These are phyloP conservation scores for Crotophaga sulcirostris DNA, from an alignment of 2,113 vertebrate species.

Conservation along the genomic window DNA sequence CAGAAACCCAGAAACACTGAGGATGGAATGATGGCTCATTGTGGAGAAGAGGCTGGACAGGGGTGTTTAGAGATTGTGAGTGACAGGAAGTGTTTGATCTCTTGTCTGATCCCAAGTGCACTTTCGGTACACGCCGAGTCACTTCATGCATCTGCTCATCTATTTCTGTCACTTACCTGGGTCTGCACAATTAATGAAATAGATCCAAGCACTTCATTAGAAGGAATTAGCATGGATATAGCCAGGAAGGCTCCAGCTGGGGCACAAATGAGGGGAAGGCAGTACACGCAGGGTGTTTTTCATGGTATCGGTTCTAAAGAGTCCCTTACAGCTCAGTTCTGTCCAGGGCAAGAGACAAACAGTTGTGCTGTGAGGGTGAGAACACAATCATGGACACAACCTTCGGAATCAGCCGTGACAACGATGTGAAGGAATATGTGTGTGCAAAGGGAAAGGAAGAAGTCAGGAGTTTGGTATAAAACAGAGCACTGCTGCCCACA, in stretches of 20 bases:
- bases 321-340: not conserved
- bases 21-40: not conserved
- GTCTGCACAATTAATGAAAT: not conserved
- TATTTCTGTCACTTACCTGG: not conserved
- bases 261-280: not conserved
- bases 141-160: not conserved
- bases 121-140: not conserved
- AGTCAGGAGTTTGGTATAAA: not conserved
- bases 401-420: not conserved
- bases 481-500: not conserved
- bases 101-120: not conserved
- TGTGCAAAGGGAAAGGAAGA: not conserved
- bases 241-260: not conserved
- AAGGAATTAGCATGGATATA: not conserved
- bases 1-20: rapidly evolving
- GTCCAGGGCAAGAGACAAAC: not conserved
- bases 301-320: rapidly evolving
- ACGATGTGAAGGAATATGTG: rapidly evolving
- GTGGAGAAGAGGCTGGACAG: not conserved
- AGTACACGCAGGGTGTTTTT: rapidly evolving
- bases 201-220: not conserved
- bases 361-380: not conserved
- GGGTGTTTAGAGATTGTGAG: not conserved
- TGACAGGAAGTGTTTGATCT: not conserved
- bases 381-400: not conserved